Base-by-base conservation (phyloP, 1,140 invertebrate genomes). In the Andricus grossulariae region DNA sequence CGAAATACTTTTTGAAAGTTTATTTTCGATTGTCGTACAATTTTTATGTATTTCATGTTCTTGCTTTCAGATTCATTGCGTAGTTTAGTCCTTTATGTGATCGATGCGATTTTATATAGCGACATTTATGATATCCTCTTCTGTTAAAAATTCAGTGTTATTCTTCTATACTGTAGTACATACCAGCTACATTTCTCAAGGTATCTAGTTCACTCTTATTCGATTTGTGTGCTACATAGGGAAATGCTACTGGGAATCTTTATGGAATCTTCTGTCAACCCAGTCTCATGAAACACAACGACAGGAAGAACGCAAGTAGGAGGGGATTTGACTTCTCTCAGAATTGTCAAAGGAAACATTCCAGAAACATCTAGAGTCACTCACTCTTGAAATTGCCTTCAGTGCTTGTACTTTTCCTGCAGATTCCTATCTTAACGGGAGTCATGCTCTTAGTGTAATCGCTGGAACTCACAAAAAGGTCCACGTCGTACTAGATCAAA, bases 371-470 rank as follows among this genome's bases (percentile, higher is more conserved):
- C 66, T 71, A 70, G 50, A 54, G 60, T 72, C 71, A 66, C 75
- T 74, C 72, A 32, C 21, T 76, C 72, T 71, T 71, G 18, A 74
- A 74, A 72, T 78, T 81, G 73, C 73, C 45, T 75, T 76, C 75
- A 45, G 73, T 76, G 73, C 70, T 72, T 75, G 80, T 72, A 74
- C 71, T 81, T 81, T 81, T 74, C 71, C 60, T 74, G 45, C 66
- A 77, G 76, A 81, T 76, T 60, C 39, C 57, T 66, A 66, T 66
- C 57, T 72, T 75, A 57, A 55, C 54, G 25, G 50, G 70, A 80
- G 73, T 77, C 73, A 72, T 76, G 50, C 77, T 77, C 72, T 74
- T 75, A 70, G 75, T 75, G 75, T 74, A 80, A 80, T 75, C 79
- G 71, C 73, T 77, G 75, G 70, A 80, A 77, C 72, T 77, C 55